Evolutionary conservation across 2,113 vertebrate species (phyloP).

Genomic region (Phalacrocorax brasilianus): DNA sequence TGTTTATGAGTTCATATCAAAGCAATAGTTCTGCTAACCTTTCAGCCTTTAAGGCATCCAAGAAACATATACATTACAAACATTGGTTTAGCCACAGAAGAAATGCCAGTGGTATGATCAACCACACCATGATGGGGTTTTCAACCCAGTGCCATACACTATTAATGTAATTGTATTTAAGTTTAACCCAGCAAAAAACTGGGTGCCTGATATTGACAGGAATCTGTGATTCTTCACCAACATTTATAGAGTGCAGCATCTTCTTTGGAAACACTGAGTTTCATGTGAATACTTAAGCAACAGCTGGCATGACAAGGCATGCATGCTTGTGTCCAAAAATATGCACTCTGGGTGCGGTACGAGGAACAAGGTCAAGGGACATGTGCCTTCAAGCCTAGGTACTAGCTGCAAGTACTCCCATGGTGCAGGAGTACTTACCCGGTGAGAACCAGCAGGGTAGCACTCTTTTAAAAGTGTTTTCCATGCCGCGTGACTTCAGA

Average conservation of each 20-base stretch:
- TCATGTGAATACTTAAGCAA: background rate
- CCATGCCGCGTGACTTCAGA: background rate
- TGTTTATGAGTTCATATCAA: background rate
- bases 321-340: background rate
- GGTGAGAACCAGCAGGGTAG: background rate
- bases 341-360: background rate
- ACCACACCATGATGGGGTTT: fast-evolving
- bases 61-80: background rate
- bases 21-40: background rate
- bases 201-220: background rate
- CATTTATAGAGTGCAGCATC: background rate
- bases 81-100: background rate
- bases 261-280: background rate
- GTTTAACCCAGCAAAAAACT: slow-evolving; percentile 14
- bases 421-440: background rate
- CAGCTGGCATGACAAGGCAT: background rate
- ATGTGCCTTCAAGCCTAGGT: background rate
- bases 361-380: background rate
- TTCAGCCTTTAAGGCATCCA: background rate
- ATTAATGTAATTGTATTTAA: background rate
- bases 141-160: background rate
- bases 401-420: too few relatives aligned
- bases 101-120: background rate
- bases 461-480: background rate
- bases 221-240: background rate